Conservation (phyloP, 2,888 invertebrate genomes). For the Apodemia duryi region DNA sequence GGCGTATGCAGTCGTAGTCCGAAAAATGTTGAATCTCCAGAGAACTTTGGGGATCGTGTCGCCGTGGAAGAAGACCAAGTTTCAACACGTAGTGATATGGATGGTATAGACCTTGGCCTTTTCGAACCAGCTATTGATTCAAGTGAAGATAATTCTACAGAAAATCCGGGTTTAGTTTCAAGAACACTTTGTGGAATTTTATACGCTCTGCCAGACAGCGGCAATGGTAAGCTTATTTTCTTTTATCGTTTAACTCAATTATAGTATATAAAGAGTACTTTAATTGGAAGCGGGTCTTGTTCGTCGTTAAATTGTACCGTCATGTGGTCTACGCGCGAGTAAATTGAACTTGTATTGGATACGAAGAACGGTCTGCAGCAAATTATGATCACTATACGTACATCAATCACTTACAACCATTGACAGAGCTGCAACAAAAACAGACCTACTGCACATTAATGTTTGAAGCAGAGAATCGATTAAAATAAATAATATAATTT, state of each 20-base stretch:
- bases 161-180: slow-evolving; percentile 42
- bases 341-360: slow-evolving; percentile 64
- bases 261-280: slow-evolving; percentile 34
- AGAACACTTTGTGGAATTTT: slow-evolving; percentile 63
- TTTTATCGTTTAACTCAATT: slow-evolving; percentile 40
- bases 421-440: slow-evolving; percentile 62
- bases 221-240: slow-evolving; percentile 53
- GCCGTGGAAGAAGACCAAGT: slow-evolving; percentile 60
- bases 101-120: slow-evolving; percentile 82
- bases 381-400: slow-evolving; percentile 52
- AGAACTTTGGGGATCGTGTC: slow-evolving; percentile 60
- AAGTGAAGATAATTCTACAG: slow-evolving; percentile 42
- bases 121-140: slow-evolving; percentile 80
- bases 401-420: slow-evolving; percentile 66
- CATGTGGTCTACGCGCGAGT: slow-evolving; percentile 45
- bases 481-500: not conserved
- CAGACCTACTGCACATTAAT: slow-evolving; percentile 27
- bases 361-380: slow-evolving; percentile 68
- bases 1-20: slow-evolving; percentile 73
- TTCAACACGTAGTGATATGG: slow-evolving; percentile 80
- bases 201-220: slow-evolving; percentile 53
- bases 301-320: slow-evolving; percentile 28
- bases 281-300: slow-evolving; percentile 11
- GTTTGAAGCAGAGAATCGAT: not conserved
- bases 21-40: slow-evolving; percentile 70